Evolutionary conservation across 2,888 invertebrate species (phyloP).

Genomic region (Lampropteryx suffumata): DNA sequence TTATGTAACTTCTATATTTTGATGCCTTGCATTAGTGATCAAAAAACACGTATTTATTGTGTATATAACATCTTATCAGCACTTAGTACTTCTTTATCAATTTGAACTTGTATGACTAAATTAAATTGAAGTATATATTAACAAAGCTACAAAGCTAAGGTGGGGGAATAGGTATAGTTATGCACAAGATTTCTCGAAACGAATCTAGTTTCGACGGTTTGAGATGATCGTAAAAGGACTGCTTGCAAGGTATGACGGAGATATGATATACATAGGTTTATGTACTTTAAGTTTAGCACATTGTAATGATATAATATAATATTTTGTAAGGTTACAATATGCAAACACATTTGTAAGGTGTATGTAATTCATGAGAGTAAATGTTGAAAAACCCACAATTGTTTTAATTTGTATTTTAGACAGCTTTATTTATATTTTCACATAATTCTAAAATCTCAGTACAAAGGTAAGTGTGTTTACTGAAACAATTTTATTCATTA

Average conservation of each 20-base stretch:
- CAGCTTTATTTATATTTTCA: too few relatives aligned
- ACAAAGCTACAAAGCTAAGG: slow-evolving; percentile 43
- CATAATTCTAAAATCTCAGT: too few relatives aligned
- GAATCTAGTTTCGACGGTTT: slow-evolving; percentile 10
- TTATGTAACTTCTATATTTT: slow-evolving; percentile 41
- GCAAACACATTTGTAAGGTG: slow-evolving; percentile 80
- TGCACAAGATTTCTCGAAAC: slow-evolving; percentile 52
- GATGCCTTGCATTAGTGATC: slow-evolving; percentile 43
- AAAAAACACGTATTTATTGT: slow-evolving; percentile 24
- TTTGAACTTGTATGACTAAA: slow-evolving; percentile 5
- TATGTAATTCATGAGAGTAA: slow-evolving; percentile 81
- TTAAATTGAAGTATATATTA: slow-evolving; percentile 30
- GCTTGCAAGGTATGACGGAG: slow-evolving; percentile 76
- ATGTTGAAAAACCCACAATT: slow-evolving; percentile 64
- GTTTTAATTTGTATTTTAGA: slow-evolving; percentile 7
- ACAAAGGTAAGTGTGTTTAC: too few relatives aligned
- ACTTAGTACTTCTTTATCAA: slow-evolving; percentile 24
- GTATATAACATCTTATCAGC: slow-evolving; percentile 31
- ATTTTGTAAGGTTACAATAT: slow-evolving; percentile 80
- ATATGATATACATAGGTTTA: slow-evolving; percentile 69
- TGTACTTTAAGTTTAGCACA: slow-evolving; percentile 80
- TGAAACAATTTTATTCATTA: too few relatives aligned
- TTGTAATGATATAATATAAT: slow-evolving; percentile 75
- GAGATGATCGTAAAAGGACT: slow-evolving; percentile 49
- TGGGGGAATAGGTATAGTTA: slow-evolving; percentile 57